Conservation (phyloP, 1,140 invertebrate species). For the Alviniconcha marisindica region DNA sequence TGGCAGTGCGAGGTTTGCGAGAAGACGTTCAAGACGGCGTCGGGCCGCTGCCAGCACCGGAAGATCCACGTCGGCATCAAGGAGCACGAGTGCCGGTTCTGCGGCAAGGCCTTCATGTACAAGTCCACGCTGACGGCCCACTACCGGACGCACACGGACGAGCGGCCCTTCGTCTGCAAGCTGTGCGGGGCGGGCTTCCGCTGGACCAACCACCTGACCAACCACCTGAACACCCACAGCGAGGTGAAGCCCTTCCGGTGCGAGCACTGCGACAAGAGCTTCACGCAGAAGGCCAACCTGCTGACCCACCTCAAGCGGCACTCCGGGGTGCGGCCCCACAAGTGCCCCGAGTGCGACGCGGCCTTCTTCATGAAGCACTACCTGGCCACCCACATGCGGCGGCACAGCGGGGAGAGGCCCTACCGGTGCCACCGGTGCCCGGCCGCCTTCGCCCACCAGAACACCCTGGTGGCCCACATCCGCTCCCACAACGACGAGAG, state of each 20-base stretch:
- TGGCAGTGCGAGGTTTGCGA: neutral
- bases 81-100: constrained; percentile 24
- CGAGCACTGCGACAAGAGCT: constrained; percentile 16
- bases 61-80: constrained; percentile 31
- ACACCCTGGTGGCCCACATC: neutral
- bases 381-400: no score
- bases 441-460: neutral
- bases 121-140: constrained; percentile 9
- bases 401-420: neutral
- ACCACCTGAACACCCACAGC: constrained; percentile 23
- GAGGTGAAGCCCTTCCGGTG: constrained; percentile 19
- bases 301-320: constrained; percentile 16
- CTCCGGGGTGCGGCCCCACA: neutral
- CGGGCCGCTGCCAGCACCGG: neutral
- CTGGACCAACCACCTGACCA: constrained; percentile 1
- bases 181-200: constrained; percentile 36
- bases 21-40: neutral
- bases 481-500: neutral
- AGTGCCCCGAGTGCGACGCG: neutral
- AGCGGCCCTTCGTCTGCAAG: constrained; percentile 33
- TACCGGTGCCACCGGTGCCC: neutral
- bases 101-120: constrained; percentile 29
- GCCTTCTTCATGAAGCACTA: no score
- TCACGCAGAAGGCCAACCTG: neutral
- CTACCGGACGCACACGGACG: constrained; percentile 20